Evolutionary conservation across 2,113 vertebrate genomes (phyloP).

Genomic region (Podarcis raffonei): DNA sequence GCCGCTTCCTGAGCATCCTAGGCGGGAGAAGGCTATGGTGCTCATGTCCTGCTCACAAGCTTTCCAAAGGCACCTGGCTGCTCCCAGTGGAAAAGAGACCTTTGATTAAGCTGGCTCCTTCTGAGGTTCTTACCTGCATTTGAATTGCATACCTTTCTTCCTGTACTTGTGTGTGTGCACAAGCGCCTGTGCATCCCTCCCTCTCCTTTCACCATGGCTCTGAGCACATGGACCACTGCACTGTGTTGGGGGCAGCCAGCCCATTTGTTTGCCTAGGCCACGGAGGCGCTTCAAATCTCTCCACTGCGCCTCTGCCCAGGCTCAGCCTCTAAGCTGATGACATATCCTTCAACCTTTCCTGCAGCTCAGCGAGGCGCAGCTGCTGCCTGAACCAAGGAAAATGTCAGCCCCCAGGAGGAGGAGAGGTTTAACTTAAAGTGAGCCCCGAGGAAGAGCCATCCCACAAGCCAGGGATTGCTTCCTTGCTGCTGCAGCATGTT

Average conservation of each 20-base stretch:
- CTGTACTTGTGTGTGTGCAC: not conserved
- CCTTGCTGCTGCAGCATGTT: conserved; percentile 3
- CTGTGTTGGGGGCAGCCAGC: not conserved
- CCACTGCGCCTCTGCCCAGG: conserved; percentile 23
- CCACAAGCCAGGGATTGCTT: conserved; percentile 47
- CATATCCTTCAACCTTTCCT: conserved; percentile 52
- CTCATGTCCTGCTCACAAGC: not conserved
- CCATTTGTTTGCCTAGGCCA: not conserved
- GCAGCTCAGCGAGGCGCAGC: conserved; percentile 48
- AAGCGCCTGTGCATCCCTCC: not conserved
- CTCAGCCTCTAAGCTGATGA: not conserved
- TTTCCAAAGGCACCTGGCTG: too few relatives aligned
- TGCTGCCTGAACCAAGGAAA: conserved; percentile 69
- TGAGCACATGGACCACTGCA: not conserved
- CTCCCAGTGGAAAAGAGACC: too few relatives aligned
- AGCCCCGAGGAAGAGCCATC: conserved; percentile 52
- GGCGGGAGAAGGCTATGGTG: not conserved
- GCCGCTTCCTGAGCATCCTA: too few relatives aligned
- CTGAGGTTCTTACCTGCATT: not conserved
- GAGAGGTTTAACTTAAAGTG: conserved; percentile 50
- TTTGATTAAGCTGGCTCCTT: not conserved
- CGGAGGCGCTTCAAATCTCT: conserved; percentile 5
- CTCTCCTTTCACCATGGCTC: not conserved
- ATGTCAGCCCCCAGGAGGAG: conserved; percentile 67
- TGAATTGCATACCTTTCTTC: not conserved